phyloP scores from a whole-genome alignment of 2,797 vertebrate genomes.

The Mormyrus hasselquistii region DNA sequence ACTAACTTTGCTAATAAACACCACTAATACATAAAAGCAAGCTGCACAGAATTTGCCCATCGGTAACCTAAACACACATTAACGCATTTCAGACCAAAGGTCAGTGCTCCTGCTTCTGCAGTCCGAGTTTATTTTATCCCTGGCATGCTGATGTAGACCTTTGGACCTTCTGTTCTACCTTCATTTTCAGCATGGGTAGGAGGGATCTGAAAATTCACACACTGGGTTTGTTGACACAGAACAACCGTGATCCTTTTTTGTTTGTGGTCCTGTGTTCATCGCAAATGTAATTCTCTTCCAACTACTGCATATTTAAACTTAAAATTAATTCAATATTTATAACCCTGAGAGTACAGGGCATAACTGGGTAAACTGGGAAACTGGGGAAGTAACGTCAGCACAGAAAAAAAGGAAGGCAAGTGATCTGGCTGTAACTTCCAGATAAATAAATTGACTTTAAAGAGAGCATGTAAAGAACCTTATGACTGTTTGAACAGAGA shows the following conservation, averaged over 20 bases:
- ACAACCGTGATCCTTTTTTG: background rate
- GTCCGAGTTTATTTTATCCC: background rate
- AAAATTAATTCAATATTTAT: background rate
- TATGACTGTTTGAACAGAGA: background rate
- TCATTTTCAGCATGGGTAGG: background rate
- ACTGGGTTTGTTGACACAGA: background rate
- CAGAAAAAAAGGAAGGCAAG: background rate
- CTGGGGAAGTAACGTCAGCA: background rate
- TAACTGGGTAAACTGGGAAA: background rate
- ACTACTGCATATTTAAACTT: background rate
- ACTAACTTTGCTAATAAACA: background rate
- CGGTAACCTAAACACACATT: background rate
- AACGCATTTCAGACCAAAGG: background rate
- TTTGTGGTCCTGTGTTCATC: background rate
- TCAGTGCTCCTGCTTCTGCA: background rate
- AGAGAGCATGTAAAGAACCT: background rate
- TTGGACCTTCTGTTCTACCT: conserved; percentile 12
- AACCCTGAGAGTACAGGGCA: background rate
- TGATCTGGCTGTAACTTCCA: background rate
- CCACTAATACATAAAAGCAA: background rate
- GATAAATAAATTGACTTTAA: background rate
- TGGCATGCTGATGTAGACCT: conserved; percentile 3
- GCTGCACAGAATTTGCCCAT: background rate
- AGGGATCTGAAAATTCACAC: background rate
- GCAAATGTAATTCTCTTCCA: background rate